Evolutionary conservation across 2,797 vertebrate genomes (phyloP).

Genomic region (Chaetophractus vellerosus): DNA sequence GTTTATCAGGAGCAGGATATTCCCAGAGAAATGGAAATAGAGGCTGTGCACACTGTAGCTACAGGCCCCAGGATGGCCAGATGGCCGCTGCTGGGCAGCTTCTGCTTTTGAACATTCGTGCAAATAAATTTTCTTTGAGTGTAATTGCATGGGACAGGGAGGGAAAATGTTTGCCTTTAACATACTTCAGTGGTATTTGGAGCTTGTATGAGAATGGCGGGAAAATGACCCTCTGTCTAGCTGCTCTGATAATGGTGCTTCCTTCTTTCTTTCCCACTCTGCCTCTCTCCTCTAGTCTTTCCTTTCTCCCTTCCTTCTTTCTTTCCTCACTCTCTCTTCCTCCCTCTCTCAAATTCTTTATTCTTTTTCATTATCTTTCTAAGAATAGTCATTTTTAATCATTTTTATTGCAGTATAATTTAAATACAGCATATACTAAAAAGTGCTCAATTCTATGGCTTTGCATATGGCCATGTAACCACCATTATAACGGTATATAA

Average conservation of each 20-base stretch:
- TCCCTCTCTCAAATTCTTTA: background rate
- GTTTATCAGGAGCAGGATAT: background rate
- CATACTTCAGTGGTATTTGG: too few relatives aligned
- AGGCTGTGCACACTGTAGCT: fast-evolving
- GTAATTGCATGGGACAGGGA: background rate
- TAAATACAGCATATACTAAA: background rate
- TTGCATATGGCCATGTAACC: background rate
- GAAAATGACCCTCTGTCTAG: too few relatives aligned
- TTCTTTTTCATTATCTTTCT: background rate
- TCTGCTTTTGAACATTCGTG: background rate
- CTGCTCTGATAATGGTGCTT: too few relatives aligned
- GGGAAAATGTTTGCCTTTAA: background rate
- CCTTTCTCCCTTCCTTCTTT: background rate
- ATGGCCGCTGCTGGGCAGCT: too few relatives aligned
- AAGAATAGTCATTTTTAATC: background rate
- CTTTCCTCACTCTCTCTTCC: too few relatives aligned
- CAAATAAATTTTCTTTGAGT: background rate
- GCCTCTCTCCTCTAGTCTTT: too few relatives aligned
- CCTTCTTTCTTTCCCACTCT: too few relatives aligned
- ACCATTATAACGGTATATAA: fast-evolving
- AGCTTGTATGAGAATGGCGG: background rate
- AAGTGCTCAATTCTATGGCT: background rate
- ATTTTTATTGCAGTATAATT: background rate
- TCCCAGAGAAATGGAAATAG: background rate
- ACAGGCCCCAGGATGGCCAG: background rate